These are phyloP conservation scores for Dynastes maya DNA, from an alignment of 2,888 invertebrate species.

Conservation along the genomic window DNA sequence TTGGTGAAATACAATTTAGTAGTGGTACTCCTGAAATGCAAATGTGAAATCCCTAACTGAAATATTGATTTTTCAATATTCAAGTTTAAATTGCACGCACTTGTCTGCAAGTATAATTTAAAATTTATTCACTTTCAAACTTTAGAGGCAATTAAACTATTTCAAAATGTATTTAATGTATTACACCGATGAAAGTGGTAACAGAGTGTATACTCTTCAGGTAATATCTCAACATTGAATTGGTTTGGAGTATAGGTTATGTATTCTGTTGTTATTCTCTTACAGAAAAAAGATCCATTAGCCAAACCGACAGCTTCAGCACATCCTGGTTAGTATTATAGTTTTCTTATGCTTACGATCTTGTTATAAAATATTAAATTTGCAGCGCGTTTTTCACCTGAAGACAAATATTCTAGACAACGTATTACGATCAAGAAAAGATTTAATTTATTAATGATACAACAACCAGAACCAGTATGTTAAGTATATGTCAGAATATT, in stretches of 20 bases:
- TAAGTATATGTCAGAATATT: slow-evolving; percentile 64
- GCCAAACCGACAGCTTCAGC: slow-evolving; percentile 90
- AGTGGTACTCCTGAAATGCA: no score
- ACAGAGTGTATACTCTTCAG: slow-evolving; percentile 89
- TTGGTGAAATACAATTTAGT: no score
- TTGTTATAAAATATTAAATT: slow-evolving; percentile 58
- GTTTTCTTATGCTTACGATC: slow-evolving; percentile 9
- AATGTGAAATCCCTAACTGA: no score
- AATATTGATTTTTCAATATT: not conserved
- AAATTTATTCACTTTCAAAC: no score
- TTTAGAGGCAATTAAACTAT: not conserved
- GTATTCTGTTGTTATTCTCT: slow-evolving; percentile 55
- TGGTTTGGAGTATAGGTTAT: slow-evolving; percentile 51
- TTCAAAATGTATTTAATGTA: slow-evolving; percentile 82
- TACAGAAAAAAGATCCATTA: slow-evolving; percentile 84
- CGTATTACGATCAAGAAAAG: slow-evolving; percentile 91
- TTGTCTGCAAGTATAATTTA: no score
- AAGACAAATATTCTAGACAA: slow-evolving; percentile 93
- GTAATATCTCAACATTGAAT: slow-evolving; percentile 70
- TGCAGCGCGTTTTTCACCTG: slow-evolving; percentile 94
- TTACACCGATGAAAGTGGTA: slow-evolving; percentile 83
- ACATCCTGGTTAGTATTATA: slow-evolving; percentile 80
- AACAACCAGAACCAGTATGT: slow-evolving; percentile 82
- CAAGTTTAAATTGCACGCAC: not conserved
- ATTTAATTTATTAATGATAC: slow-evolving; percentile 89